A percentile compares a stretch with the other conserved stretches of the same genome.
phyloP scores from a whole-genome alignment of 2,888 invertebrate genomes.

The Hypsopygia costalis region DNA sequence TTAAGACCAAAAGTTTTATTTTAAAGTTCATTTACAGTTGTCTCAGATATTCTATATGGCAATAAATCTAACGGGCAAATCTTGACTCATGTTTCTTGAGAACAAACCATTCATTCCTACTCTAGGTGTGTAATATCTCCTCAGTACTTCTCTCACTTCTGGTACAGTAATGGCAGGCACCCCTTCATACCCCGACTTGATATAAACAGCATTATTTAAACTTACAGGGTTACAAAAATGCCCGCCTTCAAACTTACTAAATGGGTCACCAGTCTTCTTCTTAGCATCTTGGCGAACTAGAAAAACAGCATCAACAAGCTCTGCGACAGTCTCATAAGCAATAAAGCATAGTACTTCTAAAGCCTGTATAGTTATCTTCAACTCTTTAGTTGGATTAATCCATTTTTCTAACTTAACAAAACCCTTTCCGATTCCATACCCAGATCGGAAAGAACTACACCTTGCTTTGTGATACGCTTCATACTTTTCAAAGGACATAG shows the following conservation, averaged over 20 bases:
- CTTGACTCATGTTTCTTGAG: constrained; percentile 67
- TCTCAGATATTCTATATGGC: constrained; percentile 43
- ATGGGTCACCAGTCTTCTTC: constrained; percentile 84
- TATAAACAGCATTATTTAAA: constrained; percentile 77
- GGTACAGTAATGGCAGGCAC: constrained; percentile 87
- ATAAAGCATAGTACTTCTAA: constrained; percentile 91
- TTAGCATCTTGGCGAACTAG: constrained; percentile 88
- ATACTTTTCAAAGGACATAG: constrained; percentile 82
- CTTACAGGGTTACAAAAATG: constrained; percentile 83
- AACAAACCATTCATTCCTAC: constrained; percentile 78
- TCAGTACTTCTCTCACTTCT: constrained; percentile 91
- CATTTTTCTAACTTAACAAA: constrained; percentile 82
- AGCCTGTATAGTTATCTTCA: constrained; percentile 82
- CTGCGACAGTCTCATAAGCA: constrained; percentile 94
- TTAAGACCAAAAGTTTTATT: no score
- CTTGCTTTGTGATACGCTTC: constrained; percentile 90
- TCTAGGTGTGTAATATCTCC: constrained; percentile 84
- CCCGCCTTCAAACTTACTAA: constrained; percentile 83
- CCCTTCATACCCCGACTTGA: constrained; percentile 82
- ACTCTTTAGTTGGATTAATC: constrained; percentile 82
- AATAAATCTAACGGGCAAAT: constrained; percentile 57
- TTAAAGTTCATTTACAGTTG: no score
- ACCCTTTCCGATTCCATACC: constrained; percentile 73
- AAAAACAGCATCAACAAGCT: constrained; percentile 91
- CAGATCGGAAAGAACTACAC: constrained; percentile 84